These are phyloP conservation scores for Polia nebulosa DNA, from an alignment of 2,888 invertebrate genomes.

Conservation along the genomic window DNA sequence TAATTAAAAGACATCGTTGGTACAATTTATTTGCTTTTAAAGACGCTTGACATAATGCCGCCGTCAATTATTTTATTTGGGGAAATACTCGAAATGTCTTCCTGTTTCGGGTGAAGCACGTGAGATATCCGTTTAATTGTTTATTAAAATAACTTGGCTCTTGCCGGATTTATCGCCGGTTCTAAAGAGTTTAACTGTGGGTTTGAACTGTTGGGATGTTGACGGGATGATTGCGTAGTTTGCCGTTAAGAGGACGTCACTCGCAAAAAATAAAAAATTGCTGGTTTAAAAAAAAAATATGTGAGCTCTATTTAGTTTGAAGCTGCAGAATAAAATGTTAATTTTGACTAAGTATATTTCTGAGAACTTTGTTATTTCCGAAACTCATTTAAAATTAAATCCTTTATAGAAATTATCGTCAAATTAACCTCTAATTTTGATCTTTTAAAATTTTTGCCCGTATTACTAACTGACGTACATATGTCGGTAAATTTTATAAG, in stretches of 20 bases:
- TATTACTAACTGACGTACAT: too few species aligned
- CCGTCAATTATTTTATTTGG: constrained; percentile 65
- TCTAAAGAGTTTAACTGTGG: constrained; percentile 48
- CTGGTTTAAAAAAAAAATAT: too few species aligned
- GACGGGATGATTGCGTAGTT: constrained; percentile 39
- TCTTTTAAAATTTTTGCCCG: too few species aligned
- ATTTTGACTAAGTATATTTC: too few species aligned
- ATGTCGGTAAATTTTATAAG: too few species aligned
- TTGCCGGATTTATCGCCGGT: constrained; percentile 51
- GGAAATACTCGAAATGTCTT: constrained; percentile 59
- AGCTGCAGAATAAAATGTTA: too few species aligned
- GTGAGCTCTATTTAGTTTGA: too few species aligned
- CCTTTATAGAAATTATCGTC: too few species aligned
- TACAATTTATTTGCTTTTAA: constrained; percentile 41
- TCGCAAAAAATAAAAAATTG: too few species aligned
- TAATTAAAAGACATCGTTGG: constrained; percentile 46
- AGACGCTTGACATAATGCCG: constrained; percentile 41
- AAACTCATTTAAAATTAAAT: too few species aligned
- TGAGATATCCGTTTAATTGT: constrained; percentile 63
- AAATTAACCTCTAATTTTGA: too few species aligned
- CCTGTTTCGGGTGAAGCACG: constrained; percentile 43
- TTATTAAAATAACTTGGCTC: constrained; percentile 65
- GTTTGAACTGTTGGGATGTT: constrained; percentile 32
- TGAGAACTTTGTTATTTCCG: too few species aligned
- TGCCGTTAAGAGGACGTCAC: not conserved